Evolutionary conservation across 2,113 vertebrate species (phyloP).

Genomic region (Emydura subglobosa): DNA sequence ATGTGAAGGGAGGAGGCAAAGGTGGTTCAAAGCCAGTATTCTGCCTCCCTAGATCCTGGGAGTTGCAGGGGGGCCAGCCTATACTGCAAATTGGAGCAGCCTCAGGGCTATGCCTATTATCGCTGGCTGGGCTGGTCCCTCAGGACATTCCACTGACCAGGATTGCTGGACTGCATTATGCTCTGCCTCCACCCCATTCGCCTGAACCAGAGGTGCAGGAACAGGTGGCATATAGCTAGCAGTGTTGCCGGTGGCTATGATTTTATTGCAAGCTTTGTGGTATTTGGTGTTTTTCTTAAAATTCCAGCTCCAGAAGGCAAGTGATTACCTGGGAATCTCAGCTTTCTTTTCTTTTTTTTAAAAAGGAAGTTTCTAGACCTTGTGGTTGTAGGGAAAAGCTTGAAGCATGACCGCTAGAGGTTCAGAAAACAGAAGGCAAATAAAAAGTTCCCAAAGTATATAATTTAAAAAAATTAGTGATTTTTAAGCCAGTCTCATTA

Average conservation of each 20-base stretch:
- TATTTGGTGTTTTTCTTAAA: not conserved
- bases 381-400: conserved; percentile 38
- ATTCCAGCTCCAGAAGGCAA: not conserved
- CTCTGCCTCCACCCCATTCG: not conserved
- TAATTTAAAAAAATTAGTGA: conserved; percentile 42
- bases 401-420: not conserved
- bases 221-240: not conserved
- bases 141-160: not conserved
- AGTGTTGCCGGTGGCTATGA: not conserved
- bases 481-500: not conserved
- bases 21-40: not conserved
- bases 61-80: not conserved
- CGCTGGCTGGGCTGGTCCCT: not conserved
- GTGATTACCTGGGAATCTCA: not conserved
- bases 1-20: conserved; percentile 5
- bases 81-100: not conserved
- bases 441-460: not conserved
- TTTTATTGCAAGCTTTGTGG: not conserved
- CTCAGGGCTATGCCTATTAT: not conserved
- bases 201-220: not conserved
- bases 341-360: not conserved
- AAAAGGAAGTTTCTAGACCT: not conserved
- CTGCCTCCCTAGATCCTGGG: not conserved
- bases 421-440: conserved; percentile 29
- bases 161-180: not conserved